A percentile compares a stretch with the other conserved stretches of the same genome.
These are phyloP conservation scores for Ostrea denselamellosa DNA, from an alignment of 1,140 invertebrate genomes.

Conservation along the genomic window DNA sequence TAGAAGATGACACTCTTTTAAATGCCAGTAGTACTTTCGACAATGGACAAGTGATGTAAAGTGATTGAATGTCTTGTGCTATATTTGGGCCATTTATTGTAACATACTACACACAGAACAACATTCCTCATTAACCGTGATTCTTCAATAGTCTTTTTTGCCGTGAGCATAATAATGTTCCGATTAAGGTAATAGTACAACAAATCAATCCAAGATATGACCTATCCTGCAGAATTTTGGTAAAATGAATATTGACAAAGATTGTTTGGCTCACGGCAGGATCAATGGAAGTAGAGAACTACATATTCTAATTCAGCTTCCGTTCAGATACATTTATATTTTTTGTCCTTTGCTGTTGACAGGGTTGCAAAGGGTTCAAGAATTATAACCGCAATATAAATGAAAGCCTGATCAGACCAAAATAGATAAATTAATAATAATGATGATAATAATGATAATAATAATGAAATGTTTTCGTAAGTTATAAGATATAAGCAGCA, in stretches of 20 bases:
- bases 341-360: no score
- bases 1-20: no score
- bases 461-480: no score
- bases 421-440: no score
- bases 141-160: not conserved
- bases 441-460: no score
- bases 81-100: not conserved
- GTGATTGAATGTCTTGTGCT: no score
- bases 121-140: not conserved
- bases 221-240: not conserved
- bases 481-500: no score
- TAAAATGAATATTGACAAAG: slow-evolving; percentile 21
- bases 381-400: no score
- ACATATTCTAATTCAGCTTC: not conserved
- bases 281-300: not conserved
- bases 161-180: not conserved
- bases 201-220: not conserved
- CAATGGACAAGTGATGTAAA: no score
- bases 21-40: no score
- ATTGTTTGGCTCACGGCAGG: not conserved
- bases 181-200: not conserved
- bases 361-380: no score
- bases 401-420: no score
- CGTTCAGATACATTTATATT: not conserved
- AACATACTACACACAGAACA: not conserved